A percentile compares a stretch with the other conserved stretches of the same genome.
Conservation (phyloP, 2,113 vertebrate species). For the Odontesthes bonariensis region DNA sequence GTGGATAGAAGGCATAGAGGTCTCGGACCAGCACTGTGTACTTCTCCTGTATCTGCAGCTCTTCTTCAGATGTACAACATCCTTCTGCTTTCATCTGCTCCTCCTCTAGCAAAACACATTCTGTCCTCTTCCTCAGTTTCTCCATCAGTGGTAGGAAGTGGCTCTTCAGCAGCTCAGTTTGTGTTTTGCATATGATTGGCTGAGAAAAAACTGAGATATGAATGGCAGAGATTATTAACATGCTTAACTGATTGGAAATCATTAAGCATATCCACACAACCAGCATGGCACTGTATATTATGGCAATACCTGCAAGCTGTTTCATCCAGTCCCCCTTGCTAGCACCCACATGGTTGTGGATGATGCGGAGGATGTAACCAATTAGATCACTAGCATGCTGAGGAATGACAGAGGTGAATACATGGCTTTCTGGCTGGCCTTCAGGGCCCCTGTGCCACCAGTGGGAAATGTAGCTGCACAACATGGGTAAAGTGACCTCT, state of each 20-base stretch:
- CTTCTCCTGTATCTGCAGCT: slow-evolving; percentile 92
- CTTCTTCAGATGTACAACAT: slow-evolving; percentile 88
- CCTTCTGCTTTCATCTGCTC: slow-evolving; percentile 90
- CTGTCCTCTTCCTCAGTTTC: slow-evolving; percentile 93
- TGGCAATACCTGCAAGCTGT: slow-evolving; percentile 87
- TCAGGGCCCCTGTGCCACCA: slow-evolving; percentile 89
- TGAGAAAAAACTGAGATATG: slow-evolving; percentile 89
- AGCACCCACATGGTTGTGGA: slow-evolving; percentile 92
- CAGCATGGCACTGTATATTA: not conserved
- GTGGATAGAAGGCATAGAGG: slow-evolving; percentile 95
- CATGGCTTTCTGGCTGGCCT: slow-evolving; percentile 75
- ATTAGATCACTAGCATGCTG: slow-evolving; percentile 90
- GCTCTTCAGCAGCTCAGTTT: slow-evolving; percentile 88
- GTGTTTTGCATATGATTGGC: slow-evolving; percentile 91
- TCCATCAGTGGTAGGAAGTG: slow-evolving; percentile 96
- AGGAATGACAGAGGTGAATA: slow-evolving; percentile 85
- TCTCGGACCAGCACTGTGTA: slow-evolving; percentile 92
- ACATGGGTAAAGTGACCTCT: slow-evolving; percentile 91
- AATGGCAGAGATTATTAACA: slow-evolving; percentile 6
- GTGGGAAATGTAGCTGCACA: slow-evolving; percentile 92
- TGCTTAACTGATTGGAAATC: not conserved
- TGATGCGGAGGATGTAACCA: slow-evolving; percentile 91
- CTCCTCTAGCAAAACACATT: slow-evolving; percentile 90
- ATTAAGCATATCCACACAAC: not conserved
- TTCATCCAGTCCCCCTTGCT: slow-evolving; percentile 96